Evolutionary conservation across 2,888 invertebrate genomes (phyloP).

Genomic region (Machimus rusticus): DNA sequence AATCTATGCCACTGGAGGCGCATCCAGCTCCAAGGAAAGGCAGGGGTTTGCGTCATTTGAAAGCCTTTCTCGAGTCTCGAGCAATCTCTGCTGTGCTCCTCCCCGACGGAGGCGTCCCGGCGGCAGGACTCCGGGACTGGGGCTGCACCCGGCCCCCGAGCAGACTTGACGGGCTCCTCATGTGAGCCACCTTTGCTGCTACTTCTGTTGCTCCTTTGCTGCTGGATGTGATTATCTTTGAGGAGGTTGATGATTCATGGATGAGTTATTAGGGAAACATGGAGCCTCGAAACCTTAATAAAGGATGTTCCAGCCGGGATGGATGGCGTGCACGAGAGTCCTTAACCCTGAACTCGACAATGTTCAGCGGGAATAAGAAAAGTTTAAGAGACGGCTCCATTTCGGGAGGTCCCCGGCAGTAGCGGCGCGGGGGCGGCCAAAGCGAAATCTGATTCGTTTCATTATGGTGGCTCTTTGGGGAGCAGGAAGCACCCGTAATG

Average conservation of each 20-base stretch:
- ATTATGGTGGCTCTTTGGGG: neutral
- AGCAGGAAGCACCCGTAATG: neutral
- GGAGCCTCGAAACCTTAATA: conserved; percentile 1
- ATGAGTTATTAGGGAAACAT: conserved; percentile 10
- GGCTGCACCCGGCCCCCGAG: neutral
- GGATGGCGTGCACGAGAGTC: neutral
- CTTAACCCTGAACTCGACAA: conserved; percentile 17
- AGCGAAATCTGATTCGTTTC: neutral
- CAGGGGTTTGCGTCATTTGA: neutral
- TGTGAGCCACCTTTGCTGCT: neutral
- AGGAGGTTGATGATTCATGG: conserved; percentile 8
- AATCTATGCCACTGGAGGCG: neutral
- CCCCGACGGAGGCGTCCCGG: neutral
- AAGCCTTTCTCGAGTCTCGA: neutral
- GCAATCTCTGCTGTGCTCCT: neutral
- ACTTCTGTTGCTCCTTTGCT: neutral
- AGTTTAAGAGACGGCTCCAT: neutral
- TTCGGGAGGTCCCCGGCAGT: neutral
- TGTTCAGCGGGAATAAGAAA: conserved; percentile 3
- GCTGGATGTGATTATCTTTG: neutral
- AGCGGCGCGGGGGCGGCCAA: neutral
- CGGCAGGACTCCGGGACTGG: neutral
- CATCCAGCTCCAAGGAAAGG: neutral
- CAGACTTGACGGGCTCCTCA: neutral
- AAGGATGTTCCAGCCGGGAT: neutral